Percentiles rank a stretch among this genome's conserved stretches.
Conservation (phyloP, 2,888 invertebrate genomes). For the Andrena chrysosceles region DNA sequence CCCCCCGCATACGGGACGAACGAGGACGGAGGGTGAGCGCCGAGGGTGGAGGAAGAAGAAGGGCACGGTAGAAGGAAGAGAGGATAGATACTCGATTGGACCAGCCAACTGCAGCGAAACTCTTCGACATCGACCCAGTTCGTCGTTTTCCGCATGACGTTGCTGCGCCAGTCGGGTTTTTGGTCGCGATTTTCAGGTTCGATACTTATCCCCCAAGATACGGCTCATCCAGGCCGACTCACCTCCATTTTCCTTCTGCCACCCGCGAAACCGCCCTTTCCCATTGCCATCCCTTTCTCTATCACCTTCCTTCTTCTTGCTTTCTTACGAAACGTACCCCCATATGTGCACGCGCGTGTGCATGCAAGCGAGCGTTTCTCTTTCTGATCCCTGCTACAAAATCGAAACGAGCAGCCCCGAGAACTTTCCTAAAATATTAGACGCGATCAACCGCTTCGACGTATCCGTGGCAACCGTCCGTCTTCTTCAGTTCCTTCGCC, state of each 20-base stretch:
- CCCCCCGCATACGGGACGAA: conserved; percentile 65
- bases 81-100: conserved; percentile 63
- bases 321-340: conserved; percentile 45
- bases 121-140: conserved; percentile 76
- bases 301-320: conserved; percentile 75
- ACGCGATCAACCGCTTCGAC: conserved; percentile 51
- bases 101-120: conserved; percentile 66
- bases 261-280: conserved; percentile 34
- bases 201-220: conserved; percentile 68
- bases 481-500: neutral
- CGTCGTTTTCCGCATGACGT: conserved; percentile 70
- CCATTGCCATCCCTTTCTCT: conserved; percentile 41
- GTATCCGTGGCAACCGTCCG: conserved; percentile 38
- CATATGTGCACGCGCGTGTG: conserved; percentile 51
- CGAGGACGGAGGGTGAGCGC: conserved; percentile 27
- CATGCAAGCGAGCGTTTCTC: neutral
- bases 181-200: conserved; percentile 73
- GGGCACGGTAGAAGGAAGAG: conserved; percentile 46
- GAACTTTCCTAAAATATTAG: conserved; percentile 75
- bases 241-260: conserved; percentile 33
- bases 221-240: conserved; percentile 52
- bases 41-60: conserved; percentile 27
- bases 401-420: conserved; percentile 48
- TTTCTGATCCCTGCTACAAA: conserved; percentile 29
- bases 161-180: conserved; percentile 64